phyloP scores from a whole-genome alignment of 2,113 vertebrate species.

The Daubentonia madagascariensis region DNA sequence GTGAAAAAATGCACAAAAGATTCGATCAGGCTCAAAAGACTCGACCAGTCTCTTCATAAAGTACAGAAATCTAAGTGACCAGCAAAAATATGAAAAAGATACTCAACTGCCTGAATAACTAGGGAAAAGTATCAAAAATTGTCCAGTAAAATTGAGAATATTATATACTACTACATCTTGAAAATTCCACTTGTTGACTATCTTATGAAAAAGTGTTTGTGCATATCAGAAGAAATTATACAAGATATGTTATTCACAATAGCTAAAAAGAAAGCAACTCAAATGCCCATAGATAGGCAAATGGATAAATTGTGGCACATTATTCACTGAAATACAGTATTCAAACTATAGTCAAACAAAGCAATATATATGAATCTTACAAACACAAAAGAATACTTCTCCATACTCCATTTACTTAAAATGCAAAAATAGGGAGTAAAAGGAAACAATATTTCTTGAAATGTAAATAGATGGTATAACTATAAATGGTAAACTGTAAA shows the following conservation, averaged over 20 bases:
- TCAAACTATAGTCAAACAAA: neutral
- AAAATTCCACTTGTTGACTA: neutral
- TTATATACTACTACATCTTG: neutral
- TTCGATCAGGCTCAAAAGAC: neutral
- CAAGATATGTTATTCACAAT: neutral
- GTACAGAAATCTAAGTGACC: neutral
- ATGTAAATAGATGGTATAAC: neutral
- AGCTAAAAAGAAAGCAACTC: neutral
- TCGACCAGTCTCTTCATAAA: neutral
- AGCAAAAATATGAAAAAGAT: neutral
- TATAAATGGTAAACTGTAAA: neutral
- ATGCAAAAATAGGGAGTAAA: neutral
- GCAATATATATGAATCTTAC: neutral
- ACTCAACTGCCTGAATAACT: neutral
- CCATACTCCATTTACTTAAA: neutral
- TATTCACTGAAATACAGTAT: neutral
- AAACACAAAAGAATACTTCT: neutral
- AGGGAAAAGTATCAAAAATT: neutral
- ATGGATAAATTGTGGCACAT: neutral
- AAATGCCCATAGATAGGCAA: neutral
- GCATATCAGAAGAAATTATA: neutral
- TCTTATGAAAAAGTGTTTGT: neutral
- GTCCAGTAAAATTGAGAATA: neutral
- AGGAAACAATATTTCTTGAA: neutral
- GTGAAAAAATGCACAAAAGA: neutral